Conservation (phyloP, 1,140 invertebrate genomes). For the Tribolium castaneum region DNA sequence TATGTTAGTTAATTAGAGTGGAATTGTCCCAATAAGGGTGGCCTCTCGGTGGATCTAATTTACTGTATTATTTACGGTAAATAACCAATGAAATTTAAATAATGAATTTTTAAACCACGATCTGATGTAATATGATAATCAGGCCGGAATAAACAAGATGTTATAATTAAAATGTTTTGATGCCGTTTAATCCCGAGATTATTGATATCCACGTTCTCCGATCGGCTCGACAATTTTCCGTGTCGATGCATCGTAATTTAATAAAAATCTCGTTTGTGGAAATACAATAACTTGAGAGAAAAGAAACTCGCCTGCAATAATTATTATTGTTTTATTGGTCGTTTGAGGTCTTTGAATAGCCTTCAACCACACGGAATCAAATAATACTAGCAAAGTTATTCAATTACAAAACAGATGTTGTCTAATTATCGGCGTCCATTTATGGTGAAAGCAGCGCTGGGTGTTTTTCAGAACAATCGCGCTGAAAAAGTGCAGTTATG, state of each 20-base stretch:
- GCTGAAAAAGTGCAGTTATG: not conserved
- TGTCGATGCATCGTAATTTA: slow-evolving; percentile 6
- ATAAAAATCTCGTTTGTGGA: slow-evolving; percentile 8
- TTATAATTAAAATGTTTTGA: slow-evolving; percentile 25
- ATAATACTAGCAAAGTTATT: slow-evolving; percentile 4
- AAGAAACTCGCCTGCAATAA: not conserved
- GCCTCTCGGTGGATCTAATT: not conserved
- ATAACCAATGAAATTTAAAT: slow-evolving; percentile 16
- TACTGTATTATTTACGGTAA: not conserved
- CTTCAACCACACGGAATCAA: not conserved
- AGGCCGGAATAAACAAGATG: slow-evolving; percentile 16
- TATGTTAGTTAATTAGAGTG: too few relatives aligned
- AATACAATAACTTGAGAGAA: not conserved
- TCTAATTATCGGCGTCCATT: not conserved
- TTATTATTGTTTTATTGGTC: slow-evolving; percentile 10
- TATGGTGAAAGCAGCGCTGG: not conserved
- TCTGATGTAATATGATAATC: slow-evolving; percentile 23
- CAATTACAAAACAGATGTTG: slow-evolving; percentile 17
- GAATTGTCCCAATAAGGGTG: not conserved
- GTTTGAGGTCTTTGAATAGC: slow-evolving; percentile 5
- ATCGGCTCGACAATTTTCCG: not conserved
- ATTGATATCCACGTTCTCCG: not conserved
- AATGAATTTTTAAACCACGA: slow-evolving; percentile 15
- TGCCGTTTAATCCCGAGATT: not conserved
- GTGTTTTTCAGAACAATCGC: too few relatives aligned